Percentiles rank a stretch among this genome's conserved stretches.
phyloP scores from a whole-genome alignment of 1,140 invertebrate genomes.

The Chymomyza costata region DNA sequence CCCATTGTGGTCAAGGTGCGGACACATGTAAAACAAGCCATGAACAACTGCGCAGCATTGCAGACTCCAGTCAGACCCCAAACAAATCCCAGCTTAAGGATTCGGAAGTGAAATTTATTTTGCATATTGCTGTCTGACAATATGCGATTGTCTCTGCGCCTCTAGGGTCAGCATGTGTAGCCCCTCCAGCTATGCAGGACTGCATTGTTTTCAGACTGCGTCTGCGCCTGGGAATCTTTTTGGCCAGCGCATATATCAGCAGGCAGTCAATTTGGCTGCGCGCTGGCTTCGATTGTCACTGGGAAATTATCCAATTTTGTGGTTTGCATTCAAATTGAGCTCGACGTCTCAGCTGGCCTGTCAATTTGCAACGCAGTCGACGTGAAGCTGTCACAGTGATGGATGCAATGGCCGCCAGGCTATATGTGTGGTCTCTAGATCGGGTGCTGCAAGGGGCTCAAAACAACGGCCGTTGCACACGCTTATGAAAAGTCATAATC shows the following conservation, averaged over 20 bases:
- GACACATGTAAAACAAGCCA: conserved; percentile 74
- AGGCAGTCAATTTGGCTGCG: conserved; percentile 28
- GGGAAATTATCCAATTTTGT: conserved; percentile 75
- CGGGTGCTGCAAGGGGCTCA: not conserved
- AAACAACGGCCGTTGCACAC: not conserved
- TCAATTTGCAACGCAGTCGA: conserved; percentile 67
- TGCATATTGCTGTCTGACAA: conserved; percentile 52
- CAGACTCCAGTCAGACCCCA: not conserved
- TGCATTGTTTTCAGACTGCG: conserved; percentile 34
- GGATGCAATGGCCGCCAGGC: conserved; percentile 44
- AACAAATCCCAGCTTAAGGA: conserved; percentile 31
- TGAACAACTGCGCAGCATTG: conserved; percentile 31
- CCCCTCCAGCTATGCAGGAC: conserved; percentile 10
- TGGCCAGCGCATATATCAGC: conserved; percentile 59
- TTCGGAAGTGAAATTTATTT: conserved; percentile 75
- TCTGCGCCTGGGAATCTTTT: conserved; percentile 70
- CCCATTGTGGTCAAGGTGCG: conserved; percentile 67
- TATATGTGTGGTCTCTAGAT: conserved; percentile 41
- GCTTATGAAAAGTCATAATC: conserved; percentile 51
- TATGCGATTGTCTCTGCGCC: conserved; percentile 35
- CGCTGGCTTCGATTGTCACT: conserved; percentile 59
- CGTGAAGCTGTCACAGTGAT: conserved; percentile 69
- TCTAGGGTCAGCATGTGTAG: conserved; percentile 1
- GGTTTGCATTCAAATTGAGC: conserved; percentile 71
- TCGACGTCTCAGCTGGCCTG: conserved; percentile 35